Evolutionary conservation across 1,140 invertebrate genomes (phyloP), one percentile per base, ranked within the genome.

Genomic region (Centruroides sculpturatus): DNA sequence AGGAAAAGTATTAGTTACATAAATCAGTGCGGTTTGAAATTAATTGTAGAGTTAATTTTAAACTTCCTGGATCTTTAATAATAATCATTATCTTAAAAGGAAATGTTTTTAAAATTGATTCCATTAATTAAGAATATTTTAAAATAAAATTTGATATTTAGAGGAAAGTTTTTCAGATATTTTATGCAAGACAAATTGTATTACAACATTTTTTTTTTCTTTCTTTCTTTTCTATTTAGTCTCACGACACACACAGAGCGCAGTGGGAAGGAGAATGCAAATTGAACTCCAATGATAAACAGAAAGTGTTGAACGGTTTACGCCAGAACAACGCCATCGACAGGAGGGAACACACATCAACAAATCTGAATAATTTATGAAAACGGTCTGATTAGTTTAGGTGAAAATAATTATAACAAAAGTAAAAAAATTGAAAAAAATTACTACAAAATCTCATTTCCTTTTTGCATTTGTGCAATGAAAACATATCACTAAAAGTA

Each of bases 241-340:
- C 64, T 58, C 62, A 57, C 46, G 53, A 55, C 35, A 62, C 47
- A 13, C 59, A 61, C 34, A 58, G 53, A 34, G 64, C 64, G 11
- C 53, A 66, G n/a, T 66, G 64, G 64, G 47, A 61, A 49, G 64
- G 64, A 11, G 35, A 46, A 13, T 63, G 55, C 54, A 53, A 53
- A 23, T 51, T 62, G 47, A 59, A 47, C 47, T 62, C 36, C 53
- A 41, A 41, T 41, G 41, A 41, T 8, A 41, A 41, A 41, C 41
- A 41, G 8, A 41, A 41, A 41, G 41, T 41, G 5, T 41, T 41
- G 41, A 41, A 41, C 3, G 41, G 41, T 41, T 41, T 41, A 41
- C 41, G 41, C 5, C 41, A 41, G 41, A 41, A 41, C 8, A 41
- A 41, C 8, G 41, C 41, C 5, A 1, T 41, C 0, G 41, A 41